phyloP scores from a whole-genome alignment of 2,797 vertebrate genomes.

The Malacoraja senta region DNA sequence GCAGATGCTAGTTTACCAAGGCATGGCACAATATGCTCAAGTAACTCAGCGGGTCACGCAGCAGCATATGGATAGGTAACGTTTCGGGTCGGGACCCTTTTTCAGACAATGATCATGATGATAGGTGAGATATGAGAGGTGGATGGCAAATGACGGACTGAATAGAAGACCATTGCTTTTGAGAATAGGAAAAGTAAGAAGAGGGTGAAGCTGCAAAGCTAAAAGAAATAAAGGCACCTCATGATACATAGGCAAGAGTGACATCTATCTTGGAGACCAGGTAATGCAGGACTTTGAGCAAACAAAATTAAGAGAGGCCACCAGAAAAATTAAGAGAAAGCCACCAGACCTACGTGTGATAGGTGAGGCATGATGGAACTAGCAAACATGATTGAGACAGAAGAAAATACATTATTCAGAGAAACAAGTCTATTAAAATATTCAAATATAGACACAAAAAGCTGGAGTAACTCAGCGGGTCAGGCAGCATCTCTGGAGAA shows the following conservation, averaged over 20 bases:
- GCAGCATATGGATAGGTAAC: too few relatives aligned
- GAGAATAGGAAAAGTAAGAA: not conserved
- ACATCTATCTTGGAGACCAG: constrained; percentile 2
- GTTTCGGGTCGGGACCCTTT: too few relatives aligned
- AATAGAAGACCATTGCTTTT: not conserved
- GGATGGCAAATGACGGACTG: not conserved
- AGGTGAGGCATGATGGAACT: not conserved
- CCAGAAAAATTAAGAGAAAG: not conserved
- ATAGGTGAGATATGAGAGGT: not conserved
- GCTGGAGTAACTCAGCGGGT: too few relatives aligned
- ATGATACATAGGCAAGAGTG: not conserved
- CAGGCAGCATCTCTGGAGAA: too few relatives aligned
- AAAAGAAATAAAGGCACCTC: not conserved
- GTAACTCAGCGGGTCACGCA: too few relatives aligned
- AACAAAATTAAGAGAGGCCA: not conserved
- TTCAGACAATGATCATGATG: not conserved
- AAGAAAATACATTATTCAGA: not conserved
- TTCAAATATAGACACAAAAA: too few relatives aligned
- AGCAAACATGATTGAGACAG: not conserved
- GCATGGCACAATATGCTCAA: too few relatives aligned
- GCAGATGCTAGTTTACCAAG: too few relatives aligned
- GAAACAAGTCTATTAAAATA: not conserved
- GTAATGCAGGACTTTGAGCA: not conserved
- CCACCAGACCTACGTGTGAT: not conserved
- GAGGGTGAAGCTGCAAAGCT: not conserved